Percentiles rank a stretch among this genome's conserved stretches.
These are phyloP conservation scores for Trematomus bernacchii DNA, from an alignment of 2,797 vertebrate species.

Conservation along the genomic window DNA sequence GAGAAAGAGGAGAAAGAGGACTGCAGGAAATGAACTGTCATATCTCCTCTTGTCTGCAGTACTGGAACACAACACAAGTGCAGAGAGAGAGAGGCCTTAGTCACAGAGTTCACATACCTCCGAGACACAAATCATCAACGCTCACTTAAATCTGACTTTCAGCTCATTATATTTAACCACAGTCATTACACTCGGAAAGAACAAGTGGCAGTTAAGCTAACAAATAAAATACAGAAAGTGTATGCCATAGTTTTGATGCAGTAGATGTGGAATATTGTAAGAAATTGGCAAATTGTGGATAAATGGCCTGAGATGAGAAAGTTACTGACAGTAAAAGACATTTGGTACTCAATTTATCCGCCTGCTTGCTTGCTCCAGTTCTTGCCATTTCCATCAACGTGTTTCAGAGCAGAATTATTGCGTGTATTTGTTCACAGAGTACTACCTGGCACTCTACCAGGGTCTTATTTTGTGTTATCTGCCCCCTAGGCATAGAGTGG, in stretches of 20 bases:
- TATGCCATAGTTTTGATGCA: conserved; percentile 2
- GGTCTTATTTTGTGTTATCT: conserved; percentile 54
- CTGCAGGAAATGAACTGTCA: conserved; percentile 59
- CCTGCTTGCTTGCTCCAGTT: conserved; percentile 8
- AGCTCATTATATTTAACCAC: conserved; percentile 30
- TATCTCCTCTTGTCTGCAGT: conserved; percentile 53
- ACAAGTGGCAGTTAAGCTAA: background rate
- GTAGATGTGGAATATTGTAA: conserved; percentile 3
- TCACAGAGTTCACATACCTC: conserved; percentile 32
- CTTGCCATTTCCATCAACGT: background rate
- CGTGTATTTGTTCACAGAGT: conserved; percentile 24
- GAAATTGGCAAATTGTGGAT: background rate
- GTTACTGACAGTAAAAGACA: background rate
- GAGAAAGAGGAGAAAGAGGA: conserved; percentile 36
- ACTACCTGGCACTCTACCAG: conserved; percentile 53
- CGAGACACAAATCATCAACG: conserved; percentile 32
- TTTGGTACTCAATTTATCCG: background rate
- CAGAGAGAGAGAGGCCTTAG: conserved; percentile 7
- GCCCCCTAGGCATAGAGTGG: conserved; percentile 15
- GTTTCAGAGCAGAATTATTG: conserved; percentile 18
- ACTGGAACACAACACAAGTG: conserved; percentile 16
- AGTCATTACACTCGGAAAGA: conserved; percentile 22
- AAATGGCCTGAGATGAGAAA: background rate
- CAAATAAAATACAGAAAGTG: background rate
- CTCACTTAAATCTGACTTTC: conserved; percentile 24